These are phyloP conservation scores for Cathartes aura DNA, from an alignment of 2,113 vertebrate species.

Conservation along the genomic window DNA sequence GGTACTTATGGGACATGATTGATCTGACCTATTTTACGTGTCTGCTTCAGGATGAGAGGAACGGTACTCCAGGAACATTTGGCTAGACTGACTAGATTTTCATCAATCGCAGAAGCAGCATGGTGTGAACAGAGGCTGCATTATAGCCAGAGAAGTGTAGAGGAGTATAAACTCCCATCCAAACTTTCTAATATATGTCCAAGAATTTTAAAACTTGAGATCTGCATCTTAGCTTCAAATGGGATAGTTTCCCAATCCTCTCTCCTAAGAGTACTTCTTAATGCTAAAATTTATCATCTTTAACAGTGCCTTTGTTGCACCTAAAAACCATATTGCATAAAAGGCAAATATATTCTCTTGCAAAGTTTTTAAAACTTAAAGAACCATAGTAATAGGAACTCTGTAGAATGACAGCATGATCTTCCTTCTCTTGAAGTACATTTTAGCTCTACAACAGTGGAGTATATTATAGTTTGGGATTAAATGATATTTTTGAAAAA, in stretches of 20 bases:
- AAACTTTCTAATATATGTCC: background rate
- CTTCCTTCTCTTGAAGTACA: background rate
- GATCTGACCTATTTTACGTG: background rate
- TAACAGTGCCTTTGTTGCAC: background rate
- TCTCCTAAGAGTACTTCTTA: background rate
- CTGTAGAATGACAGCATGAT: background rate
- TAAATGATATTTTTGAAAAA: background rate
- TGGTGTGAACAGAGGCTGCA: background rate
- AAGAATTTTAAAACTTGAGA: background rate
- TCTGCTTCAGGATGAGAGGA: background rate
- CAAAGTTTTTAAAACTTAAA: background rate
- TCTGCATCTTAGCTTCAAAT: background rate
- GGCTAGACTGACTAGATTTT: background rate
- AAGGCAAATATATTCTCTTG: background rate
- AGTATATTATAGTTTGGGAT: background rate
- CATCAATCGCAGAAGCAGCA: background rate
- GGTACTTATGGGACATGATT: background rate
- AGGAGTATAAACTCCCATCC: background rate
- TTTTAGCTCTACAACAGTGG: background rate
- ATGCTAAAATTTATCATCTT: background rate
- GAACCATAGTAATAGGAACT: background rate
- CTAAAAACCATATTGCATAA: rapidly evolving
- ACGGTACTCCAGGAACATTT: background rate
- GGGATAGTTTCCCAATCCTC: background rate
- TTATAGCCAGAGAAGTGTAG: background rate